phyloP scores from a whole-genome alignment of 1,140 invertebrate genomes.

The Zaprionus capensis region DNA sequence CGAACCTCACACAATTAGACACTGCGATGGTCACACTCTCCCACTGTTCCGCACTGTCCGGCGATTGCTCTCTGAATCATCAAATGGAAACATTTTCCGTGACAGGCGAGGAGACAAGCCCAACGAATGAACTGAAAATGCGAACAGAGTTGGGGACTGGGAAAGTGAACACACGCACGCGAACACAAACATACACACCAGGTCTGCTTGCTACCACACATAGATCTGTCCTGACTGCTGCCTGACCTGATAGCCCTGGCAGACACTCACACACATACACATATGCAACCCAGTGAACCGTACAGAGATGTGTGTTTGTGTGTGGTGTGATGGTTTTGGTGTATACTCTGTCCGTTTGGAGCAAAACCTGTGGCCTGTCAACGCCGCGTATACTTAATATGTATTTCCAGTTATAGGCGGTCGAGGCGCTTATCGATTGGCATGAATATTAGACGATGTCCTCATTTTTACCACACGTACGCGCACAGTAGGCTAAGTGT shows the following conservation, averaged over 20 bases:
- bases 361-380: constrained; percentile 49
- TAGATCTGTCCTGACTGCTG: no score
- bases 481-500: constrained; percentile 34
- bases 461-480: constrained; percentile 57
- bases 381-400: constrained; percentile 75
- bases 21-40: background rate
- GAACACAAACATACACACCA: no score
- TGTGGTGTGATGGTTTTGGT: constrained; percentile 42
- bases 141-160: background rate
- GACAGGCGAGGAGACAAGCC: constrained; percentile 20
- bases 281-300: constrained; percentile 70
- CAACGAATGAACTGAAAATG: constrained; percentile 26
- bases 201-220: no score
- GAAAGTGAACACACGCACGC: constrained; percentile 32
- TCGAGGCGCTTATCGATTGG: constrained; percentile 72
- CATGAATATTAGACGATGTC: constrained; percentile 78
- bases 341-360: constrained; percentile 11
- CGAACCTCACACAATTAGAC: constrained; percentile 42
- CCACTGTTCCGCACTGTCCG: background rate
- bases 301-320: constrained; percentile 22
- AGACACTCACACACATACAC: constrained; percentile 23
- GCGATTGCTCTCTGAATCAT: constrained; percentile 29
- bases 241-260: no score
- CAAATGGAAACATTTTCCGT: constrained; percentile 7
- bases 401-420: constrained; percentile 74